Evolutionary conservation across 2,797 vertebrate species (phyloP).

Genomic region (Schizothorax lantsangensis): DNA sequence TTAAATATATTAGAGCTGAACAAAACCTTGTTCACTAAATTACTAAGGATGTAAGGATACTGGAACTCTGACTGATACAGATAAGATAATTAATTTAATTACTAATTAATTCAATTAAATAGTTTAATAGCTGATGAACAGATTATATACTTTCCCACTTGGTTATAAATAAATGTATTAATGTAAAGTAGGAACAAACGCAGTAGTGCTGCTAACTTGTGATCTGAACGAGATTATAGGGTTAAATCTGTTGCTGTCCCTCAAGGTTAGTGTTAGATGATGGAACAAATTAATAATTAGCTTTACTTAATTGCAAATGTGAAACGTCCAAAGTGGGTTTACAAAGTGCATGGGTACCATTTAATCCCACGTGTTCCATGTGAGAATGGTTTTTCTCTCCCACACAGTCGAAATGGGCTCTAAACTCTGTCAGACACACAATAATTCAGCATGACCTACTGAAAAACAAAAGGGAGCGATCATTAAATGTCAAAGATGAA

Average conservation of each 20-base stretch:
- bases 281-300: conserved; percentile 5
- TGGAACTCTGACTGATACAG: not conserved
- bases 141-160: not conserved
- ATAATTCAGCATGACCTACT: conserved; percentile 12
- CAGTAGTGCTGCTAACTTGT: not conserved
- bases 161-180: not conserved
- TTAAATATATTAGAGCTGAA: not conserved
- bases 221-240: not conserved
- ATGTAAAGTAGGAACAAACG: not conserved
- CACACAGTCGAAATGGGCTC: not conserved
- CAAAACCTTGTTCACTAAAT: not conserved
- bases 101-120: not conserved
- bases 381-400: not conserved
- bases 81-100: not conserved
- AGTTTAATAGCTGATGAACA: not conserved
- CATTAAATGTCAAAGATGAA: conserved; percentile 36
- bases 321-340: conserved; percentile 5
- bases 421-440: conserved; percentile 13
- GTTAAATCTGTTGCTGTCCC: not conserved
- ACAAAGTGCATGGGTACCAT: not conserved
- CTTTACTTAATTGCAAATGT: conserved; percentile 4
- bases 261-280: not conserved
- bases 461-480: conserved; percentile 21
- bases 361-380: not conserved
- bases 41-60: not conserved